Percentiles rank a stretch among this genome's conserved stretches.
phyloP scores from a whole-genome alignment of 30 jellyfish, hydroid and myxozoan genomes.

The Aurelia aurita region DNA sequence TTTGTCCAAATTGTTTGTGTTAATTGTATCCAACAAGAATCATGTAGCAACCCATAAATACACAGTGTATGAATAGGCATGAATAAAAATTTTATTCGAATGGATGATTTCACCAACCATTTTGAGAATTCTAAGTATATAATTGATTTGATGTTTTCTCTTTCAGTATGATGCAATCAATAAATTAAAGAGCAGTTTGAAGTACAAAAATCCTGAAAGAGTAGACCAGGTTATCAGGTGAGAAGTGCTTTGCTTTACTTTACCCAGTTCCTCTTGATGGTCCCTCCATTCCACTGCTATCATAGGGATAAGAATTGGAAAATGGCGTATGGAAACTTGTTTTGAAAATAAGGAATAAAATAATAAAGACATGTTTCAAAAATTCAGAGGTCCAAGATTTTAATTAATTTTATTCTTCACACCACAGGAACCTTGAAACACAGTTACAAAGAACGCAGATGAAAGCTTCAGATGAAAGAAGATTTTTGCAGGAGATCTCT shows the following conservation, averaged over 20 bases:
- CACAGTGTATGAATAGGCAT: no score
- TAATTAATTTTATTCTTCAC: neutral
- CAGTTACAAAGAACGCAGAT: constrained; percentile 42
- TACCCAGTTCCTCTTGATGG: no score
- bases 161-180: constrained; percentile 55
- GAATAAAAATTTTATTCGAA: no score
- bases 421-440: constrained; percentile 28
- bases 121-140: no score
- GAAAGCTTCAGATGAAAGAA: constrained; percentile 53
- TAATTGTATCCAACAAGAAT: no score
- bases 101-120: no score
- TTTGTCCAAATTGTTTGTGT: no score
- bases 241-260: neutral
- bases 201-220: constrained; percentile 43
- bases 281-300: no score
- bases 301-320: no score
- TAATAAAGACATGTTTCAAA: neutral
- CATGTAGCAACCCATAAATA: no score
- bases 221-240: constrained; percentile 62
- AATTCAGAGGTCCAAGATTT: no score
- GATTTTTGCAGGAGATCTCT: constrained; percentile 40
- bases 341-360: neutral
- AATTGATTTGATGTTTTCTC: neutral
- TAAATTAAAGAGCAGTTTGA: constrained; percentile 43
- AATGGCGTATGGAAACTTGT: no score